Evolutionary conservation across 2,113 vertebrate species (phyloP).

Genomic region (Ochotona princeps): DNA sequence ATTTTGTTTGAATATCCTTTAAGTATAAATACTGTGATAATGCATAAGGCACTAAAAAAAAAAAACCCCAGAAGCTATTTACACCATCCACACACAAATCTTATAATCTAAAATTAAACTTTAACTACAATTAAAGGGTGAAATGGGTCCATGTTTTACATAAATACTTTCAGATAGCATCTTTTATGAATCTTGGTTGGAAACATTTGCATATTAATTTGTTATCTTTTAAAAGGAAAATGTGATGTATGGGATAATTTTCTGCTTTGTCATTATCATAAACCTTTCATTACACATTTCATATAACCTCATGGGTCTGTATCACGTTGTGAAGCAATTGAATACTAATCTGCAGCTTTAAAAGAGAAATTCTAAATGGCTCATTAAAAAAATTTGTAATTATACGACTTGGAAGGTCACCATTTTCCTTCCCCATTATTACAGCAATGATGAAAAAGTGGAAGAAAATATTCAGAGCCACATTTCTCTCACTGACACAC

Average conservation of each 20-base stretch:
- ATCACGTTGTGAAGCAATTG: conserved; percentile 6
- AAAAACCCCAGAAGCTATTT: not conserved
- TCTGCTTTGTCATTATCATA: conserved; percentile 32
- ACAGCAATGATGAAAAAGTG: not conserved
- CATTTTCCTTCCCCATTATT: not conserved
- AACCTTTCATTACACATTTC: conserved; percentile 58
- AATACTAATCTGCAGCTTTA: conserved; percentile 53
- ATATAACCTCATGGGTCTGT: not conserved
- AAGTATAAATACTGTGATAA: not conserved
- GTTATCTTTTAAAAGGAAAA: conserved; percentile 47
- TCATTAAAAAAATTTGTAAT: conserved; percentile 64
- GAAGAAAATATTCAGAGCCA: not conserved
- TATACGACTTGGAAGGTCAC: conserved; percentile 50
- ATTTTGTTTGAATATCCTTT: not conserved
- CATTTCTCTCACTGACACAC: not conserved
- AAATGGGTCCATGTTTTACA: conserved; percentile 17
- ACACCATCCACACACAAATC: not conserved
- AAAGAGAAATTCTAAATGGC: conserved; percentile 62
- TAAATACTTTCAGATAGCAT: conserved; percentile 36
- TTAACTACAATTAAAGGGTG: conserved; percentile 31
- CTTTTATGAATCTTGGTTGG: conserved; percentile 29
- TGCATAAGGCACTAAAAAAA: not conserved
- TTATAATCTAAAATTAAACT: conserved; percentile 39
- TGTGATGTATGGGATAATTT: conserved; percentile 46
- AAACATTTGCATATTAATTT: conserved; percentile 42